Base-by-base conservation (phyloP, 2,888 invertebrate species). In the Bruchidius siliquastri region DNA sequence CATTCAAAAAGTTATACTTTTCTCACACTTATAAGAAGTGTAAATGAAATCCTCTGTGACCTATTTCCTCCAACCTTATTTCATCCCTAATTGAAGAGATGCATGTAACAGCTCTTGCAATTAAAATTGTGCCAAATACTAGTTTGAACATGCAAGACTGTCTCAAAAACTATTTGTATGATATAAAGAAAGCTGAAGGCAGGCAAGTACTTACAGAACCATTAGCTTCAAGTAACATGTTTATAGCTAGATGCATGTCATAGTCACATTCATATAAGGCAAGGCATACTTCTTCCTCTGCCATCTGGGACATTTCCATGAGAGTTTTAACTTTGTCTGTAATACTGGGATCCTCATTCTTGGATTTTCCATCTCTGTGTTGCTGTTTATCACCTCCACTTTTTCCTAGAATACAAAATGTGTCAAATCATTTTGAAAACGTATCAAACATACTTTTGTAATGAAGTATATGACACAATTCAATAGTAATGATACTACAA, bases 191-290 rank as follows among this genome's bases (percentile, higher is more conserved):
- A 26, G 26, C 8, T 26, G 3, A 26, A 26, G 2, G 26, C 8
- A 8, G 26, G 49, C 6, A 49, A 49, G 70, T 75, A 81, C 82
- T 82, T 77, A 91, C 91, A 88, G 91, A 90, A 82, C 88, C 89
- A 70, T 88, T 90, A 75, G 93, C 92, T 86, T 96, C 96, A 72
- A 94, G 89, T 76, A 96, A 89, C 87, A 94, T 90, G 83, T 94
- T 93, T 81, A 93, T 92, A 76, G 96, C 97, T 83, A 91, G 90
- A 81, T 93, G 92, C 85, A 94, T 88, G 88, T 98, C 96, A 86
- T 95, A 93, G 88, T 97, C 96, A 83, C 94, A 94, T 89, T 98
- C 97, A 86, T 97, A 95, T 74, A 98, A 91, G 76, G 97, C 97
- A 85, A 96, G 93, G 83, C 94, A 94, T 73, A 95, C 96, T 87